phyloP scores from a whole-genome alignment of 1,140 invertebrate genomes.

The Manduca sexta region DNA sequence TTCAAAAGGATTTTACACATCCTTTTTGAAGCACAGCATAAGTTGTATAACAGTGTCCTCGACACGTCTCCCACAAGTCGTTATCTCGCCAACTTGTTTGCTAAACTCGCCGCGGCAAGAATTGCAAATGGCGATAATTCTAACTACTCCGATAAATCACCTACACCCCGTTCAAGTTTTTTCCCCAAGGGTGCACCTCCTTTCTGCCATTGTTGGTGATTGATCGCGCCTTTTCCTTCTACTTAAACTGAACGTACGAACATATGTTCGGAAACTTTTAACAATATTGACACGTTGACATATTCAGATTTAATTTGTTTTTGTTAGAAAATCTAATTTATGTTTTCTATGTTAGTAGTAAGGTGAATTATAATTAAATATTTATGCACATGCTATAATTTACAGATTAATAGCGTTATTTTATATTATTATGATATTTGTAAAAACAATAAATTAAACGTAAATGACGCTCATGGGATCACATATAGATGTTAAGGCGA shows the following conservation, averaged over 20 bases:
- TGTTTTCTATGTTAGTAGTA: too few relatives aligned
- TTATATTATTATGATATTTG: not conserved
- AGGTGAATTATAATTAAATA: too few relatives aligned
- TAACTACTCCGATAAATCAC: slow-evolving; percentile 69
- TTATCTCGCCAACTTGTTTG: slow-evolving; percentile 57
- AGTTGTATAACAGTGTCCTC: not conserved
- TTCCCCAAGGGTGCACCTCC: slow-evolving; percentile 54
- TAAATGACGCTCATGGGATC: slow-evolving; percentile 56
- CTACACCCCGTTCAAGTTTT: slow-evolving; percentile 59
- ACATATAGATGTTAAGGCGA: slow-evolving; percentile 30
- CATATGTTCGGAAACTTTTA: slow-evolving; percentile 51
- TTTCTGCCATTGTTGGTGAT: slow-evolving; percentile 55
- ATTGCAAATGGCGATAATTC: slow-evolving; percentile 73
- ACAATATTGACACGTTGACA: slow-evolving; percentile 23
- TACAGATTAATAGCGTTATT: too few relatives aligned
- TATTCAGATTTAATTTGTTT: slow-evolving; percentile 9
- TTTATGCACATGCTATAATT: too few relatives aligned
- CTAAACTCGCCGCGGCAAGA: slow-evolving; percentile 53
- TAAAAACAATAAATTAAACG: slow-evolving; percentile 51
- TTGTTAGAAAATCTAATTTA: slow-evolving; percentile 9
- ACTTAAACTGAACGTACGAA: slow-evolving; percentile 50
- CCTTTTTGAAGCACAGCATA: not conserved
- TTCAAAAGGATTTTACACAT: too few relatives aligned
- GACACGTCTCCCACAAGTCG: slow-evolving; percentile 28
- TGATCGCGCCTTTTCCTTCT: slow-evolving; percentile 47